A percentile compares a stretch with the other conserved stretches of the same genome.
Conservation (phyloP, 2,113 vertebrate genomes). For the Cariama cristata region DNA sequence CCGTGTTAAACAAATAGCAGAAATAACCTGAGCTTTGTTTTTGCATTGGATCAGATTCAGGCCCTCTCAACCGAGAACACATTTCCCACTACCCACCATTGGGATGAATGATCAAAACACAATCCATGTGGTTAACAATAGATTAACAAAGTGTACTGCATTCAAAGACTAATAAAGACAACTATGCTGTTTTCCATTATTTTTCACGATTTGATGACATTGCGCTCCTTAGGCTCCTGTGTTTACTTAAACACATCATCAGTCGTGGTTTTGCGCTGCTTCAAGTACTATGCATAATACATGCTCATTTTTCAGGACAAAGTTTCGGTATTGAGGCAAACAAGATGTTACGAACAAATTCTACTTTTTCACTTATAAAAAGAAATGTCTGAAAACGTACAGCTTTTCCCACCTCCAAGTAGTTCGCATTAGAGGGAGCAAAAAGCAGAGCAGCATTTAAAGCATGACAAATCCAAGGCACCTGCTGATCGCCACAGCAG, state of each 20-base stretch:
- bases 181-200: conserved; percentile 30
- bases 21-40: conserved; percentile 23
- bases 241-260: conserved; percentile 60
- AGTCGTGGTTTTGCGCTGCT: not conserved
- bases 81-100: not conserved
- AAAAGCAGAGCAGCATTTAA: not conserved
- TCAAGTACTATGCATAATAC: not conserved
- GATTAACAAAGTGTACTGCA: conserved; percentile 33
- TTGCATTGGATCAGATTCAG: not conserved
- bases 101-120: conserved; percentile 15
- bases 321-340: not conserved
- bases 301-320: not conserved
- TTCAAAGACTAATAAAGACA: conserved; percentile 35
- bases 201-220: conserved; percentile 41
- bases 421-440: not conserved
- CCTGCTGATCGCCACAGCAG: conserved; percentile 13
- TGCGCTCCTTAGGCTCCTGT: conserved; percentile 31
- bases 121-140: conserved; percentile 41
- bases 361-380: not conserved
- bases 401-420: not conserved
- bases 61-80: not conserved
- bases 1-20: not conserved
- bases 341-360: not conserved
- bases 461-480: not conserved
- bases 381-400: not conserved